phyloP scores from a whole-genome alignment of 2,113 vertebrate genomes.

The Mastomys coucha region DNA sequence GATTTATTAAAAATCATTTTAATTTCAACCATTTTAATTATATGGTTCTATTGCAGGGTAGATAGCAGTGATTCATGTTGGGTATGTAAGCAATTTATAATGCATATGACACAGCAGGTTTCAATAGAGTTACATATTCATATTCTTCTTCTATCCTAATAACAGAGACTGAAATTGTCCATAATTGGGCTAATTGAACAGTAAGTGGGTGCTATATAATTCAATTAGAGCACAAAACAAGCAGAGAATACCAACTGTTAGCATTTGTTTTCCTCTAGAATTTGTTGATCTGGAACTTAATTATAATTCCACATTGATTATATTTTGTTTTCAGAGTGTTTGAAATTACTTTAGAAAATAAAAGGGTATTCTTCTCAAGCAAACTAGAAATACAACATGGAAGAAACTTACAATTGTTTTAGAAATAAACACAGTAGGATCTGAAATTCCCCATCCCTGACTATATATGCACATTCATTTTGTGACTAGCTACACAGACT shows the following conservation, averaged over 20 bases:
- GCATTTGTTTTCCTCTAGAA: constrained; percentile 40
- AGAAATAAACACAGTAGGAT: background rate
- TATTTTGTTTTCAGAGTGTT: constrained; percentile 22
- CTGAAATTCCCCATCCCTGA: background rate
- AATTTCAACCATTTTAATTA: constrained; percentile 5
- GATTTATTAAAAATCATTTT: background rate
- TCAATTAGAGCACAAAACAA: constrained; percentile 15
- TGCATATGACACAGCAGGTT: background rate
- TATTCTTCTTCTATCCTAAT: background rate
- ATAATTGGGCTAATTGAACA: constrained; percentile 42
- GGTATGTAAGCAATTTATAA: background rate
- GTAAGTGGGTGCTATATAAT: background rate
- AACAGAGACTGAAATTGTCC: background rate
- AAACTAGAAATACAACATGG: background rate
- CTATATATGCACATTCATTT: background rate
- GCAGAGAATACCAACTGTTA: constrained; percentile 2
- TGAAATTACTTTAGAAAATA: constrained; percentile 58
- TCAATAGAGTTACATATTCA: background rate
- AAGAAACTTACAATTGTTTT: background rate
- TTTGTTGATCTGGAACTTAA: constrained; percentile 56
- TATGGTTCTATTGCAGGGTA: background rate
- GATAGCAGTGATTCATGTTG: background rate
- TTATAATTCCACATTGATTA: constrained; percentile 42
- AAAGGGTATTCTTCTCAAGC: background rate
- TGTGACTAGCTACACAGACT: background rate